phyloP scores from a whole-genome alignment of 2,888 invertebrate species.

The Lithophane semibrunnea region DNA sequence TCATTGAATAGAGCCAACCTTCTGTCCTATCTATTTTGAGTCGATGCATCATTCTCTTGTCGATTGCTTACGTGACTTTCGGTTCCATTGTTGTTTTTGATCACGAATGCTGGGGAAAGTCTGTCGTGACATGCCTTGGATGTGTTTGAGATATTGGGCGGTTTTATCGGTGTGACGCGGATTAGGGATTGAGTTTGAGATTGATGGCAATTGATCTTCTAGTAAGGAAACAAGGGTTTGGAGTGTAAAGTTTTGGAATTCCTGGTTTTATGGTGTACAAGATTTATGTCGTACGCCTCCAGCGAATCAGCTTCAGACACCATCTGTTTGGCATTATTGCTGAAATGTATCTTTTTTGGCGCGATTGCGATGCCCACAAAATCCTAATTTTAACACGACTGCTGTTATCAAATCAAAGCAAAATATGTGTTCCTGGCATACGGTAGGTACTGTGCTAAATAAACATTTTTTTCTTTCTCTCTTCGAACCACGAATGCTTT shows the following conservation, averaged over 20 bases:
- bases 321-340: neutral
- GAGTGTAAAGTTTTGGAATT: too few species aligned
- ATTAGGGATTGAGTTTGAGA: constrained; percentile 16
- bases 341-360: too few species aligned
- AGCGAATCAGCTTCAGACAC: neutral
- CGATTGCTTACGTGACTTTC: constrained; percentile 60
- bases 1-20: constrained; percentile 2
- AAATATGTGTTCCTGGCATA: neutral
- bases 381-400: neutral
- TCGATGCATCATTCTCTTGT: constrained; percentile 53
- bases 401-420: too few species aligned
- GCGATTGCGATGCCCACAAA: too few species aligned
- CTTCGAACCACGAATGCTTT: neutral
- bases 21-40: constrained; percentile 15
- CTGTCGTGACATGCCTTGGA: constrained; percentile 47
- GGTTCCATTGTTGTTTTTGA: constrained; percentile 59
- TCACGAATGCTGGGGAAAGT: constrained; percentile 62
- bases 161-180: constrained; percentile 26
- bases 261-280: neutral
- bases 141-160: constrained; percentile 54
- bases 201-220: constrained; percentile 15
- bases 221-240: constrained; percentile 2
- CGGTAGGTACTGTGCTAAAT: neutral
- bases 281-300: neutral
- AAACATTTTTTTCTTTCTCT: neutral